Evolutionary conservation across 1,140 invertebrate species (phyloP), one percentile per base, ranked within the genome.

Genomic region (Cydia pomonella): DNA sequence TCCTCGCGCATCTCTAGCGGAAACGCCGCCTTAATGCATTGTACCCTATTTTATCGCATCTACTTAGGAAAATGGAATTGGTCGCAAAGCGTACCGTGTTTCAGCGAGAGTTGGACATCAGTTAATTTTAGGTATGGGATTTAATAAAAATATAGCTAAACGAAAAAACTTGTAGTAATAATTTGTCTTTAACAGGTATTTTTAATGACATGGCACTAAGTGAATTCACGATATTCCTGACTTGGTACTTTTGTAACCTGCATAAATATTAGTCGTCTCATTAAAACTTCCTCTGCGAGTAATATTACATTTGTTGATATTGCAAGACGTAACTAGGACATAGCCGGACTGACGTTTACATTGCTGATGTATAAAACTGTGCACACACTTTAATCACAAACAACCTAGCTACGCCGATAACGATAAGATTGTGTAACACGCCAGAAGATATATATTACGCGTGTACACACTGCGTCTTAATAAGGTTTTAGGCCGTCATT

Each of bases 371-470:
- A 18, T 33, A 27, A 53, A 29, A 73, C 44, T 38, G 29, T 64
- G 21, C n/a, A 74, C 62, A 74, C 64, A 69, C 10, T 33, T 18
- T 69, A 69, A 69, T 74, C 62, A 63, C 33, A 53, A 21, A 41
- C 50, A 53, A 25, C 21, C 29, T 21, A 59, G 53, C 53, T 23
- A 59, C 50, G n/a, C 21, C 12, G 62, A 59, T 41, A 74, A 38
- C 73, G 41, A 59, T 63, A 74, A 53, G 29, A 41, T 62, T 74
- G 18, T 59, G 62, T 53, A 59, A 62, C 73, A 74, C 50, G 33
- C 18, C 73, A 16, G 33, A 64, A 16, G 27, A 41, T 25, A 53
- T 29, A 33, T 41, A 63, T 63, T 62, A 33, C n/a, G 13, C 25
- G 53, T 29, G 64, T 18, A 59, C 53, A 21, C 18, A 59, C 53